Percentiles rank a stretch among this genome's conserved stretches.
Evolutionary conservation across 2,113 vertebrate species (phyloP).

Genomic region (Chlorocebus sabaeus): DNA sequence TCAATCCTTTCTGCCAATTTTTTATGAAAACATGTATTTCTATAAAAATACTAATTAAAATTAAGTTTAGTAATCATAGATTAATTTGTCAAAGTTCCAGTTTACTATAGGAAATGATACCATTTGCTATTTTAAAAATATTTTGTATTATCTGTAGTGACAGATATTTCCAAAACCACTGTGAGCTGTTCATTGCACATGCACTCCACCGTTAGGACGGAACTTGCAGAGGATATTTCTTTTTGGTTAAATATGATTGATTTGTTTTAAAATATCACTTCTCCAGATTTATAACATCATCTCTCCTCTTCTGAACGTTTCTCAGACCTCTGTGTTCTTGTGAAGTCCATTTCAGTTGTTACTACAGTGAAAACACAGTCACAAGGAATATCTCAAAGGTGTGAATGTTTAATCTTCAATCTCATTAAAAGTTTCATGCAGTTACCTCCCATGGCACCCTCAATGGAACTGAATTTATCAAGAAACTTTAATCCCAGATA

Average conservation of each 20-base stretch:
- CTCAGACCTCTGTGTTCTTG: neutral
- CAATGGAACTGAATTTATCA: neutral
- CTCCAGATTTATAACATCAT: neutral
- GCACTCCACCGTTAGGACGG: neutral
- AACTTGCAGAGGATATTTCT: neutral
- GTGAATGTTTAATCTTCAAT: neutral
- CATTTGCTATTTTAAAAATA: neutral
- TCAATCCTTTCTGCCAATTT: neutral
- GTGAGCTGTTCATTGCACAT: neutral
- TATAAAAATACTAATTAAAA: neutral
- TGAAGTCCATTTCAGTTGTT: neutral
- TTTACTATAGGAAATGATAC: neutral
- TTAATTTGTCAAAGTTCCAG: neutral
- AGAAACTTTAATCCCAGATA: neutral
- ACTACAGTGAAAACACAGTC: neutral
- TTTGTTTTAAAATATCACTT: neutral
- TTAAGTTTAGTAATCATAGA: neutral
- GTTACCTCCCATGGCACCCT: neutral
- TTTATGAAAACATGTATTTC: neutral
- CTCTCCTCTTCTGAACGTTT: neutral
- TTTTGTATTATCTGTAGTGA: neutral
- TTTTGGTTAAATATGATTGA: neutral
- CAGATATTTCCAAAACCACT: neutral
- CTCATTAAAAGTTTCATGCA: neutral
- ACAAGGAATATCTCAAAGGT: neutral